These are phyloP conservation scores for Epinotia nisella DNA, from an alignment of 2,888 invertebrate genomes.

Conservation along the genomic window DNA sequence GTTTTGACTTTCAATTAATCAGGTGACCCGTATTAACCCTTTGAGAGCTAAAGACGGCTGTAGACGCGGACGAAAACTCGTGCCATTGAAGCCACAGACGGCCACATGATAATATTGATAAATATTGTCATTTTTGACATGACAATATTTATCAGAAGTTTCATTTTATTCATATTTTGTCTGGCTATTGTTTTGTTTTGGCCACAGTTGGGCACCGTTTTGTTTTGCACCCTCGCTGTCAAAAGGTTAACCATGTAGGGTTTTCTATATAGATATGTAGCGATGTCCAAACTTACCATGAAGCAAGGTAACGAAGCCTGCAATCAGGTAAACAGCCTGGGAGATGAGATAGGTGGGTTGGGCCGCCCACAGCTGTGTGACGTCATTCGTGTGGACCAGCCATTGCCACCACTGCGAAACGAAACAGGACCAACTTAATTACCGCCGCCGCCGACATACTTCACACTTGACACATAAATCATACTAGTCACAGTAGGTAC, in stretches of 20 bases:
- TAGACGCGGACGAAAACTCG: too few relatives aligned
- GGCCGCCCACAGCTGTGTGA: slow-evolving; percentile 84
- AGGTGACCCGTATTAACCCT: background rate
- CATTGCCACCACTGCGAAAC: slow-evolving; percentile 84
- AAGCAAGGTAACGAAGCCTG: slow-evolving; percentile 86
- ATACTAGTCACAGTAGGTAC: slow-evolving; percentile 16
- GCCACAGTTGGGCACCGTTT: too few relatives aligned
- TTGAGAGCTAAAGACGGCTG: too few relatives aligned
- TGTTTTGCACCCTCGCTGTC: too few relatives aligned
- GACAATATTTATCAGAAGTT: too few relatives aligned
- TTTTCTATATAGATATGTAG: background rate
- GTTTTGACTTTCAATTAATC: background rate
- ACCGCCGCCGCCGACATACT: background rate
- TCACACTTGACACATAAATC: slow-evolving; percentile 12
- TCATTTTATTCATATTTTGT: too few relatives aligned
- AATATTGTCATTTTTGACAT: too few relatives aligned
- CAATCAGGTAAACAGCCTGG: slow-evolving; percentile 85
- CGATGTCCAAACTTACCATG: slow-evolving; percentile 85
- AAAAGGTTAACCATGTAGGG: background rate
- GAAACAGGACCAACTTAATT: slow-evolving; percentile 24
- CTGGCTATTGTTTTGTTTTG: too few relatives aligned
- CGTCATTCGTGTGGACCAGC: slow-evolving; percentile 84
- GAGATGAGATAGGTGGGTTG: slow-evolving; percentile 88
- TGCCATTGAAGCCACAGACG: too few relatives aligned
- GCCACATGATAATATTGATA: too few relatives aligned